Conservation (phyloP, 2,888 invertebrate genomes). For the Leptinotarsa juncta region DNA sequence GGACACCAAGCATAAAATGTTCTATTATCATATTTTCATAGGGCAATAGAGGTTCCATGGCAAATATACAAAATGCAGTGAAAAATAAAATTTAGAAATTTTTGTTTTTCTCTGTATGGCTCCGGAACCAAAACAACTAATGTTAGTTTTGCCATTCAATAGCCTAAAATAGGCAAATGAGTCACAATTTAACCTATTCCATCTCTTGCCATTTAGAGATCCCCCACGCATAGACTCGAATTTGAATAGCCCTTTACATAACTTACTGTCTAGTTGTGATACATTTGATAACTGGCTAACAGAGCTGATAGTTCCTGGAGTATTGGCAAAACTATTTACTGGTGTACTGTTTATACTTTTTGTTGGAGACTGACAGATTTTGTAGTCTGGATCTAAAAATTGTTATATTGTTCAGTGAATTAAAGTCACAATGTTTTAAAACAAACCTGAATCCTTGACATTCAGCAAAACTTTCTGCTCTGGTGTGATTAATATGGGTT, state of each 20-base stretch:
- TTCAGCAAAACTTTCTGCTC: conserved; percentile 70
- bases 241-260: background rate
- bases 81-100: too few species aligned
- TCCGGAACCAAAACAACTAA: too few species aligned
- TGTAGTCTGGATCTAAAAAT: conserved; percentile 55
- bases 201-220: too few species aligned
- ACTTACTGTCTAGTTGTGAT: conserved; percentile 60
- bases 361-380: conserved; percentile 48
- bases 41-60: too few species aligned
- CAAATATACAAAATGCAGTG: too few species aligned
- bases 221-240: too few species aligned
- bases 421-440: conserved; percentile 8
- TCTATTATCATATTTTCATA: too few species aligned
- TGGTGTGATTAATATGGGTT: conserved; percentile 67
- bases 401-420: background rate
- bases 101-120: too few species aligned
- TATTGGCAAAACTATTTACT: conserved; percentile 34
- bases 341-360: conserved; percentile 33
- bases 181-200: too few species aligned
- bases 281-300: conserved; percentile 63
- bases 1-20: too few species aligned
- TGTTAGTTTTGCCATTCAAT: too few species aligned
- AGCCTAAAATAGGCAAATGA: too few species aligned
- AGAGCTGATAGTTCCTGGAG: conserved; percentile 62
- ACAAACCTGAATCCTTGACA: conserved; percentile 65